Evolutionary conservation across 2,888 invertebrate species (phyloP).

Genomic region (Cheilosia vernalis): DNA sequence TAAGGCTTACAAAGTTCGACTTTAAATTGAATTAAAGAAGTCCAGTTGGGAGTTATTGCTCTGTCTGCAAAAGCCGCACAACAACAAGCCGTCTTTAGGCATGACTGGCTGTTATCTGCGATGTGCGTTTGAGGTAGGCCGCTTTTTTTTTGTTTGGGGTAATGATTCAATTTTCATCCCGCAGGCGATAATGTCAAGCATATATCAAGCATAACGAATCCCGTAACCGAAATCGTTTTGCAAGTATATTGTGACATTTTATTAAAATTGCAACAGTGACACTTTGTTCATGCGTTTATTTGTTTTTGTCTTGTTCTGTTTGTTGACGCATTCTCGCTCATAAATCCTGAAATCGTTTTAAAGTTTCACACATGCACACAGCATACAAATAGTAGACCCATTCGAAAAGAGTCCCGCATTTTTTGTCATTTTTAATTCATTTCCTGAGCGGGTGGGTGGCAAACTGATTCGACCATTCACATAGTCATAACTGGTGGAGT

Average conservation of each 20-base stretch:
- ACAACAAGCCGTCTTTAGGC: conserved; percentile 23
- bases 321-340: conserved; percentile 60
- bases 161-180: conserved; percentile 70
- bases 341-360: conserved; percentile 54
- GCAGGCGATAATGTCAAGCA: conserved; percentile 59
- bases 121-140: conserved; percentile 34
- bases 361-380: conserved; percentile 5
- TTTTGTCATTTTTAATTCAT: conserved; percentile 70
- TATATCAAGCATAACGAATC: conserved; percentile 72
- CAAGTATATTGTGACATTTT: conserved; percentile 77
- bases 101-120: conserved; percentile 28
- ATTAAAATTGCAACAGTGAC: conserved; percentile 77
- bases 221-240: conserved; percentile 74
- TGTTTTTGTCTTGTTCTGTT: conserved; percentile 4
- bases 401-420: conserved; percentile 45
- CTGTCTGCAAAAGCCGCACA: conserved; percentile 39
- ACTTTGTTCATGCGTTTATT: conserved; percentile 20
- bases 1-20: conserved; percentile 43
- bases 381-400: conserved; percentile 17
- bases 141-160: conserved; percentile 8
- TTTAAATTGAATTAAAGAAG: conserved; percentile 64
- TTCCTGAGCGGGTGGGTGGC: conserved; percentile 28
- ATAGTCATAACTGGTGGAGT: conserved; percentile 62
- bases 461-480: conserved; percentile 53
- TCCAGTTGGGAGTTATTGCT: conserved; percentile 59